Base-by-base conservation (phyloP, 1,140 invertebrate species). In the Orius laevigatus region DNA sequence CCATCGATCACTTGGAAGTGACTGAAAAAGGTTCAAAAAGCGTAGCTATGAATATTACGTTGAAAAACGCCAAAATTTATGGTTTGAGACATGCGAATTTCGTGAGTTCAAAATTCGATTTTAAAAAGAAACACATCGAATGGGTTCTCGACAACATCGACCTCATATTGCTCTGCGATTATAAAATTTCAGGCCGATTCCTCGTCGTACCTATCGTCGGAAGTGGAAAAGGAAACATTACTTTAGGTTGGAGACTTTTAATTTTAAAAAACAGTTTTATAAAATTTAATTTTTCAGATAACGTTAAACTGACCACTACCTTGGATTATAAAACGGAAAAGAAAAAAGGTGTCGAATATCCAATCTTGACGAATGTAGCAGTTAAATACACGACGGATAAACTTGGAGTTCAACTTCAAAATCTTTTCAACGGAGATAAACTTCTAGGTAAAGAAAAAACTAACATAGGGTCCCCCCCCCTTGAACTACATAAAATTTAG, bases 151-250 rank as follows among this genome's bases (percentile, higher is more conserved):
- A 41, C 20, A 41, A 69, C 4, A 66, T 69, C 55, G 65, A 65
- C 55, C 62, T 63, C 1, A 60, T 62, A 10, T 67, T 70, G 48
- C 60, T 68, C 49, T 69, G 65, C 3, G 57, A 79, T 54, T 83
- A 82, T 53, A 70, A 73, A 42, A 67, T 81, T 59, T 68, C 72
- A 16, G 80, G 81, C 19, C 70, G 72, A 38, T 71, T 84, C 44
- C 57, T 83, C 3, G 56, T 84, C 10, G 56, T 84, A 32, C 78
- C 78, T 0, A 74, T 84, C 18, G 70, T 65, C 12, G 80, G 81
- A 34, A 67, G 71, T 48, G 81, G 81, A 8, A 62, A 69, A 33
- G 72, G 72, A 0, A 80, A 81, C 53, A 71, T 83, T 5, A 79
- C 76, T 5, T 68, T 79, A 60, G 52, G 75, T 77, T 38, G 3